Percentiles rank a stretch among this genome's conserved stretches.
Conservation (phyloP, 1,140 invertebrate genomes). For the Drosophila mauritiana region DNA sequence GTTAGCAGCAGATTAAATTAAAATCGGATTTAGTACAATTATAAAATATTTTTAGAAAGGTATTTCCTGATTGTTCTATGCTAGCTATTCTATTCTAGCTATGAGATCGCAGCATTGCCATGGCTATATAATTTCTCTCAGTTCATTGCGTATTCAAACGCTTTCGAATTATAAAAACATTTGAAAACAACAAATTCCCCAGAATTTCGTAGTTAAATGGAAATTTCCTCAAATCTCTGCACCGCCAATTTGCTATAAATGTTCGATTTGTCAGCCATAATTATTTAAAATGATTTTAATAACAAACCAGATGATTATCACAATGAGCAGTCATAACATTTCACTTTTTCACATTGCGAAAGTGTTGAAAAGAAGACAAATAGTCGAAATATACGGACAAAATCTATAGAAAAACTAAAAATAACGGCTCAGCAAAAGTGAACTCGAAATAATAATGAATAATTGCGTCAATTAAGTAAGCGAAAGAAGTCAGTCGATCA, state of each 20-base stretch:
- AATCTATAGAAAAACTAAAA: constrained; percentile 45
- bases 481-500: constrained; percentile 48
- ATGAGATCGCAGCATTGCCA: no score
- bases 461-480: constrained; percentile 69
- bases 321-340: constrained; percentile 55
- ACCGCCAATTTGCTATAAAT: constrained; percentile 25
- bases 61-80: neutral
- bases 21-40: neutral
- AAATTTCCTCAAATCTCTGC: constrained; percentile 21
- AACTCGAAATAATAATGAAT: constrained; percentile 66
- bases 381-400: constrained; percentile 16
- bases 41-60: neutral
- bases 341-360: constrained; percentile 71
- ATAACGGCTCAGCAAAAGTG: constrained; percentile 44
- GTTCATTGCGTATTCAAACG: neutral
- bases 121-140: neutral
- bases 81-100: no score
- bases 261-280: constrained; percentile 41
- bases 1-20: neutral
- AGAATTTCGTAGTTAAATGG: constrained; percentile 10
- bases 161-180: neutral
- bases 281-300: constrained; percentile 69
- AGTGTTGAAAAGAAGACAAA: constrained; percentile 64
- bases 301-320: constrained; percentile 48
- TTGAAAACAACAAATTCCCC: neutral